These are phyloP conservation scores for Neofelis nebulosa DNA, from an alignment of 2,113 vertebrate genomes.

Conservation along the genomic window DNA sequence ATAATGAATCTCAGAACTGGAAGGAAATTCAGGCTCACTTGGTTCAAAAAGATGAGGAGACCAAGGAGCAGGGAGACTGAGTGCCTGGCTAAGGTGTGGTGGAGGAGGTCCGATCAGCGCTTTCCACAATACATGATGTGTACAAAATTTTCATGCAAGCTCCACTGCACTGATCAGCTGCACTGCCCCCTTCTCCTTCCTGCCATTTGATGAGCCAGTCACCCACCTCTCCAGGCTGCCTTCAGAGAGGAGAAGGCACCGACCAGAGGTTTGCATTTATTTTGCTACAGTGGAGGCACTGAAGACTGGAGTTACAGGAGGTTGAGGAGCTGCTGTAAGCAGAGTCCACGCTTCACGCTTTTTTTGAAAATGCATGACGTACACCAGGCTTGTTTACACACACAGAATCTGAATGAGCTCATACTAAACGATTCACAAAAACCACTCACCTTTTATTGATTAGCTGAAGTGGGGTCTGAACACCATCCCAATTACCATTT, in stretches of 20 bases:
- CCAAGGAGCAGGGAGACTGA: not conserved
- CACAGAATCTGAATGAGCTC: not conserved
- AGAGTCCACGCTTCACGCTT: not conserved
- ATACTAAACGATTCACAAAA: not conserved
- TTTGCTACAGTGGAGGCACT: not conserved
- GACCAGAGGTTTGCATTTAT: not conserved
- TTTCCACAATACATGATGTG: not conserved
- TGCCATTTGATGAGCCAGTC: not conserved
- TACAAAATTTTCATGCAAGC: not conserved
- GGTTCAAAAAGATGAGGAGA: not conserved
- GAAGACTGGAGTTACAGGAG: not conserved
- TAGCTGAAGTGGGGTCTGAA: not conserved
- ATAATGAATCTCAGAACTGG: not conserved
- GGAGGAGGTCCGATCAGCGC: not conserved
- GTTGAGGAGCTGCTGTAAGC: not conserved
- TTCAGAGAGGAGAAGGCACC: not conserved
- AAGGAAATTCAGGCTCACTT: not conserved
- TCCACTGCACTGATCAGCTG: not conserved
- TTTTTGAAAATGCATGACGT: not conserved
- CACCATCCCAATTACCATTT: not conserved
- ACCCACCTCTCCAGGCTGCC: not conserved
- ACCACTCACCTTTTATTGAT: not conserved
- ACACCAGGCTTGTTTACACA: not conserved
- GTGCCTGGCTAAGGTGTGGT: not conserved
- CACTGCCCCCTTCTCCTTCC: not conserved